Percentiles rank a stretch among this genome's conserved stretches.
Evolutionary conservation across 2,797 vertebrate genomes (phyloP).

Genomic region (Tachyglossus aculeatus): DNA sequence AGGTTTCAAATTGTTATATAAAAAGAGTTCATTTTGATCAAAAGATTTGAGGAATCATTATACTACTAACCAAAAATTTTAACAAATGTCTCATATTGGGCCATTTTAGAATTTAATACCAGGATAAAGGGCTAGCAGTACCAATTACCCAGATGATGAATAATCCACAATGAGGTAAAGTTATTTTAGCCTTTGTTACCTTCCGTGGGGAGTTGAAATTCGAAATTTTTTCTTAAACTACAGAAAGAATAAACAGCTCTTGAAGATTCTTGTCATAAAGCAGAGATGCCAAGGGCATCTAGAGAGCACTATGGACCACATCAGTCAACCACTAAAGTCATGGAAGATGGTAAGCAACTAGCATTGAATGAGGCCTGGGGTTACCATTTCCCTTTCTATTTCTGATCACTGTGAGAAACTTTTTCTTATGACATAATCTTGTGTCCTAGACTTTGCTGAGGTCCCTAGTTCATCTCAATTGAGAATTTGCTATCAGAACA

Average conservation of each 20-base stretch:
- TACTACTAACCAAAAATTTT: background rate
- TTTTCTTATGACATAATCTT: background rate
- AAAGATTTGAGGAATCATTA: background rate
- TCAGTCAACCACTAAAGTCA: conserved; percentile 3
- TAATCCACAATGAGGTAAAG: conserved; percentile 11
- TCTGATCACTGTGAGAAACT: background rate
- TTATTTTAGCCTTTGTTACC: conserved; percentile 15
- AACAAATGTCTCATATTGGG: conserved; percentile 28
- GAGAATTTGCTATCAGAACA: background rate
- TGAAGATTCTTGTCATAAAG: conserved; percentile 21
- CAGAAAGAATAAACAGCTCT: conserved; percentile 37
- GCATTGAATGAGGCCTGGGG: background rate
- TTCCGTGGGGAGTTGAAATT: conserved; percentile 28
- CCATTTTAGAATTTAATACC: conserved; percentile 25
- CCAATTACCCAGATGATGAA: too few species aligned
- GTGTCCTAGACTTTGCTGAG: background rate
- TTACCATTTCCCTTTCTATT: background rate
- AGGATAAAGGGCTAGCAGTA: conserved; percentile 28
- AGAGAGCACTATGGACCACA: conserved; percentile 48
- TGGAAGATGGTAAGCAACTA: background rate
- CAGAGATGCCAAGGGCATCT: conserved; percentile 17
- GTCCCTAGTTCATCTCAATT: background rate
- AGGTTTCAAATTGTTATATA: background rate
- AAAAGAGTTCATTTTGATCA: conserved; percentile 6
- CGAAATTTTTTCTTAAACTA: background rate